Evolutionary conservation across 1,140 invertebrate genomes (phyloP).

Genomic region (Brachionus paranguensis): DNA sequence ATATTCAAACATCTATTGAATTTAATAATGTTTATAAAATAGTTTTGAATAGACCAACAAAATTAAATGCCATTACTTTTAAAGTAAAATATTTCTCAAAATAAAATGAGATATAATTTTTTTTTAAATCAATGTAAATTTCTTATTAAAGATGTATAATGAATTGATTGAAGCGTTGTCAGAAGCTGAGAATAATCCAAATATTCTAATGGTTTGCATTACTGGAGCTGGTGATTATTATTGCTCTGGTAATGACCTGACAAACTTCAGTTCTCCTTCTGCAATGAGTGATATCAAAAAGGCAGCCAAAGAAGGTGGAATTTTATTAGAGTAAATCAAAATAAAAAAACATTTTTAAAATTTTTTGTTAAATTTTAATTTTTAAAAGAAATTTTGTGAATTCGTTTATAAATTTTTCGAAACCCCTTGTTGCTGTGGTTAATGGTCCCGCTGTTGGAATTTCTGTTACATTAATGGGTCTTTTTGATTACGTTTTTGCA

Average conservation of each 20-base stretch:
- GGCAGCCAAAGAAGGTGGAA: neutral
- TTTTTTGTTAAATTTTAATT: neutral
- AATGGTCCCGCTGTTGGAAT: slow-evolving; percentile 90
- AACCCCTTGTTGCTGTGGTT: slow-evolving; percentile 76
- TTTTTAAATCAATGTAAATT: neutral
- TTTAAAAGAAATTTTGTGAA: slow-evolving; percentile 65
- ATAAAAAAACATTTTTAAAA: slow-evolving; percentile 42
- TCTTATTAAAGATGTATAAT: slow-evolving; percentile 6
- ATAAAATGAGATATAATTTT: neutral
- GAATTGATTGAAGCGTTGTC: slow-evolving; percentile 23
- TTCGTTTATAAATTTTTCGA: slow-evolving; percentile 77
- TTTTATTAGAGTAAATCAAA: slow-evolving; percentile 42
- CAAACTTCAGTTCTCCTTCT: slow-evolving; percentile 54
- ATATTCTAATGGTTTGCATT: slow-evolving; percentile 48
- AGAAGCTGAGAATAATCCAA: slow-evolving; percentile 13
- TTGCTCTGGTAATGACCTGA: slow-evolving; percentile 81
- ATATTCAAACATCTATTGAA: slow-evolving; percentile 19
- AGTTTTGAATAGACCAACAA: slow-evolving; percentile 27
- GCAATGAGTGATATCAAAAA: slow-evolving; percentile 28
- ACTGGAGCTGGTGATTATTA: slow-evolving; percentile 72
- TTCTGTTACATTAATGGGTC: slow-evolving; percentile 69
- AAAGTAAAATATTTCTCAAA: neutral
- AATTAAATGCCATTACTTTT: slow-evolving; percentile 55
- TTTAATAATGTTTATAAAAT: slow-evolving; percentile 32
- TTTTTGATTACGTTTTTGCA: slow-evolving; percentile 83